Percentiles rank a stretch among this genome's conserved stretches.
These are phyloP conservation scores for Chelonia mydas DNA, from an alignment of 2,797 vertebrate genomes.

Conservation along the genomic window DNA sequence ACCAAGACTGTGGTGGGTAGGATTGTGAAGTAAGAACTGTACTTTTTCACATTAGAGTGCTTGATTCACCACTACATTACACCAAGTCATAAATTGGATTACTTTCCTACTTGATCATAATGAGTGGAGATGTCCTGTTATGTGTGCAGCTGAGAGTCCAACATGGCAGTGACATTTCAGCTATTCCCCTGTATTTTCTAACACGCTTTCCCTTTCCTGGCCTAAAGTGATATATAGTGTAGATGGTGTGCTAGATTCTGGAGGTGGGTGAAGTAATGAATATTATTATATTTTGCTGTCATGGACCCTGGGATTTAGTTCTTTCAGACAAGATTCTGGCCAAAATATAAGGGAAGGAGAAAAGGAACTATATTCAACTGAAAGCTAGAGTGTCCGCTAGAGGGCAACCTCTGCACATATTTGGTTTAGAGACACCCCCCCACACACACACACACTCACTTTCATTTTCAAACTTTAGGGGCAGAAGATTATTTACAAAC, in stretches of 20 bases:
- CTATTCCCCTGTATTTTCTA: background rate
- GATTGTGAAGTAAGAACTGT: background rate
- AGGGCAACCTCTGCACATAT: slow-evolving; percentile 23
- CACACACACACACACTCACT: background rate
- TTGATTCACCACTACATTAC: background rate
- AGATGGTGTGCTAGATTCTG: background rate
- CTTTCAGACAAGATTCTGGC: background rate
- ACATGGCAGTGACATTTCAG: background rate
- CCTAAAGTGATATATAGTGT: background rate
- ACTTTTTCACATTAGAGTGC: background rate
- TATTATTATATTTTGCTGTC: background rate
- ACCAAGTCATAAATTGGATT: background rate
- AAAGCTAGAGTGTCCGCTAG: slow-evolving; percentile 28
- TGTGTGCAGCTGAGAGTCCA: accelerated
- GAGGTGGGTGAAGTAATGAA: background rate
- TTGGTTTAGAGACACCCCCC: background rate
- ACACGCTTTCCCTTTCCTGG: background rate
- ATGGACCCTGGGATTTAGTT: background rate
- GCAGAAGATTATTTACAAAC: background rate
- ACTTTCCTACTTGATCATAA: background rate
- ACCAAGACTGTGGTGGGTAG: background rate
- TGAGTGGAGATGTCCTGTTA: background rate
- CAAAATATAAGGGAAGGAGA: background rate
- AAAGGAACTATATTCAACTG: background rate
- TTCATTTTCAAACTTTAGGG: background rate